Conservation (phyloP, 2,113 vertebrate genomes). For the Castor canadensis region DNA sequence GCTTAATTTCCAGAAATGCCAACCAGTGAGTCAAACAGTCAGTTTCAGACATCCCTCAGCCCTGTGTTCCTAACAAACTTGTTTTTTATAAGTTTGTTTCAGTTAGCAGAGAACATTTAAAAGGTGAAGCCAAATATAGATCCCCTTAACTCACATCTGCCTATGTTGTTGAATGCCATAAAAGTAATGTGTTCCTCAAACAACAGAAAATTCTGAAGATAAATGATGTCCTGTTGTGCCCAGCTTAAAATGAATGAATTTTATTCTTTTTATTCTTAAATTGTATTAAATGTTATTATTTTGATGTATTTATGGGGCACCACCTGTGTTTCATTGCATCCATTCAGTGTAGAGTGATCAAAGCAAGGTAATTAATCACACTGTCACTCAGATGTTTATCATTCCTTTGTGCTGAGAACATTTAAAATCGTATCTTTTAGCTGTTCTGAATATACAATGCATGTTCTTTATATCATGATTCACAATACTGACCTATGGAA, state of each 20-base stretch:
- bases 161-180: background rate
- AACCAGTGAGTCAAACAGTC: background rate
- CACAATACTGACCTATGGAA: background rate
- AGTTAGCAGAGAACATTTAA: background rate
- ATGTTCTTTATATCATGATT: background rate
- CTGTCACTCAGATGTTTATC: background rate
- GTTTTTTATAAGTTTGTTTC: background rate
- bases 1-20: conserved; percentile 8
- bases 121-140: background rate
- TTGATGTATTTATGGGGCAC: background rate
- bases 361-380: background rate
- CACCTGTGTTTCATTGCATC: background rate
- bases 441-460: background rate
- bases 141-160: background rate
- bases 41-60: background rate
- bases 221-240: background rate
- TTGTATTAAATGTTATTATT: background rate
- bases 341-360: background rate
- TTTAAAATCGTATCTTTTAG: background rate
- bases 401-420: background rate
- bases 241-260: background rate
- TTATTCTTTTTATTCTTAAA: background rate
- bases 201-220: background rate
- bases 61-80: background rate
- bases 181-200: background rate